phyloP scores from a whole-genome alignment of 2,113 vertebrate species.

The Neoarius graeffei region DNA sequence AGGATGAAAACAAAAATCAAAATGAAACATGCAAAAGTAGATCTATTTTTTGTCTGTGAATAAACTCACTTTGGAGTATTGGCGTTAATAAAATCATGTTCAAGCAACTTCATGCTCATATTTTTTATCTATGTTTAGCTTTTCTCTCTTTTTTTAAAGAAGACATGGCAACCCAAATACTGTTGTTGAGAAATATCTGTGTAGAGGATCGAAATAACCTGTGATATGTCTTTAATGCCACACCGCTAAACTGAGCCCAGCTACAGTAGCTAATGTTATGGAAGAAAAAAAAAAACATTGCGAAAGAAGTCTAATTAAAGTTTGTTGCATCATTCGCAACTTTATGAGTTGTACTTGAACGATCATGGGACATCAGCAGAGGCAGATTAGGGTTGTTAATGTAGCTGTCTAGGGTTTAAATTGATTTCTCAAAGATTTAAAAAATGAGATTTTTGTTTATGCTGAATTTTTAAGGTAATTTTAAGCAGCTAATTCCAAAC shows the following conservation, averaged over 20 bases:
- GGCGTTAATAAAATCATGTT: constrained; percentile 66
- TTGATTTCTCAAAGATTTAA: not conserved
- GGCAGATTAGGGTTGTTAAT: not conserved
- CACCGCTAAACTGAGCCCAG: not conserved
- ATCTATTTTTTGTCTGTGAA: constrained; percentile 60
- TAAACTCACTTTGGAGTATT: constrained; percentile 50
- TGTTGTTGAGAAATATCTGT: not conserved
- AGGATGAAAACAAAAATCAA: constrained; percentile 25
- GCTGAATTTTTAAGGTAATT: not conserved
- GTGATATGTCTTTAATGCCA: not conserved
- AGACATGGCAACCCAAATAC: not conserved
- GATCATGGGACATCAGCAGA: not conserved
- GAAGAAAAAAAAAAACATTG: not conserved
- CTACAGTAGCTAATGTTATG: not conserved
- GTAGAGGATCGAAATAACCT: not conserved
- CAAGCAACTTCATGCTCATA: constrained; percentile 37
- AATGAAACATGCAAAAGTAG: constrained; percentile 49
- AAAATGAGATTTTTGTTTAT: not conserved
- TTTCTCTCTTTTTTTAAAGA: not conserved
- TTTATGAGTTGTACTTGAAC: not conserved
- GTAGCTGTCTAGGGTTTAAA: not conserved
- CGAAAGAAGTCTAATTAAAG: too few species aligned
- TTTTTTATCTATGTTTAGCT: not conserved
- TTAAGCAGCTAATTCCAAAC: not conserved
- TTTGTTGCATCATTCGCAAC: not conserved